Conservation (phyloP, 2,113 vertebrate genomes). For the Indri indri region DNA sequence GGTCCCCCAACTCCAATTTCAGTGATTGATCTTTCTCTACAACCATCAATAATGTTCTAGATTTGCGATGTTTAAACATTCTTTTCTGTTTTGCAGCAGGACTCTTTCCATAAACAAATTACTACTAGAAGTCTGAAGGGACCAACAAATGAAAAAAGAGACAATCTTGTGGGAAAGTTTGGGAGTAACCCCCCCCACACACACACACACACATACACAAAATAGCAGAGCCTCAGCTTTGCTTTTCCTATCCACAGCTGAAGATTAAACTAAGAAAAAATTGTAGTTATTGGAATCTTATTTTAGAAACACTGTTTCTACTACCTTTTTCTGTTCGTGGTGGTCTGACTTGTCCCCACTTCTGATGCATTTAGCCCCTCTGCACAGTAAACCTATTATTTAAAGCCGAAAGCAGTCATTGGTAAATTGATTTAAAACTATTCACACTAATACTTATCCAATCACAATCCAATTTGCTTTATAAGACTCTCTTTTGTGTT, state of each 20-base stretch:
- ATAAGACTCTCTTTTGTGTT: background rate
- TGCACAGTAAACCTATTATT: background rate
- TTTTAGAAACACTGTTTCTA: background rate
- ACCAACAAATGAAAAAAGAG: background rate
- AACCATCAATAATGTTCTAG: background rate
- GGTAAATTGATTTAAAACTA: background rate
- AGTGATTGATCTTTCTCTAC: background rate
- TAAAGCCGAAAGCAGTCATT: background rate
- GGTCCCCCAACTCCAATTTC: background rate
- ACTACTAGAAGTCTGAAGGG: background rate
- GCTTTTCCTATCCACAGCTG: background rate
- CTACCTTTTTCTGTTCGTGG: background rate
- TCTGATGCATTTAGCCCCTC: background rate
- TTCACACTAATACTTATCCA: background rate
- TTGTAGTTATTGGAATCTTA: background rate
- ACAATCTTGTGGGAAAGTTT: background rate
- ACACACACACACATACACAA: background rate
- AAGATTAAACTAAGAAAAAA: background rate
- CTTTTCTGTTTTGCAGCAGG: background rate
- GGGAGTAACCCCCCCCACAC: background rate
- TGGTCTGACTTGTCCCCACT: background rate
- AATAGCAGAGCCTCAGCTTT: background rate
- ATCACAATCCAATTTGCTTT: background rate
- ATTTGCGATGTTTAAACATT: background rate
- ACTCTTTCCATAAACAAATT: background rate